Conservation (phyloP, 1,140 invertebrate species). For the Drosophila elegans region DNA sequence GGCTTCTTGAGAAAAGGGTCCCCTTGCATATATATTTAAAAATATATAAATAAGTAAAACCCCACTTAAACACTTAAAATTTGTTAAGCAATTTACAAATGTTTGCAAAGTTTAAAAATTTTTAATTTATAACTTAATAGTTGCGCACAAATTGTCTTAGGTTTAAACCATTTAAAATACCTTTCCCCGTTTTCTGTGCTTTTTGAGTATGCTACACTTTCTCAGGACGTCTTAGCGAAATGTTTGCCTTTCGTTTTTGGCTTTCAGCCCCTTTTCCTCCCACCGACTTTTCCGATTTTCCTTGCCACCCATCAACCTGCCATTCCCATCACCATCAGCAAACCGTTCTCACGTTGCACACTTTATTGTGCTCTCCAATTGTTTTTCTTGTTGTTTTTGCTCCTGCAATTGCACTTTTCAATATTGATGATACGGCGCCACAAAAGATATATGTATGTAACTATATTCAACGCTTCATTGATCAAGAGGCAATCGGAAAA, state of each 20-base stretch:
- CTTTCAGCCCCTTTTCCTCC: conserved; percentile 29
- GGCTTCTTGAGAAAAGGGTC: too few relatives aligned
- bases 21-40: too few relatives aligned
- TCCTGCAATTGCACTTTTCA: conserved; percentile 40
- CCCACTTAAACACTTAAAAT: too few relatives aligned
- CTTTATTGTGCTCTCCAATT: conserved; percentile 52
- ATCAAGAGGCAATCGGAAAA: conserved; percentile 47
- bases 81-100: too few relatives aligned
- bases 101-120: too few relatives aligned
- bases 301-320: background rate
- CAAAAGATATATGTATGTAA: conserved; percentile 44
- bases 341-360: conserved; percentile 50
- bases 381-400: conserved; percentile 35
- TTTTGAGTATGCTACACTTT: conserved; percentile 9
- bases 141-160: too few relatives aligned
- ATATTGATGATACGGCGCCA: conserved; percentile 49
- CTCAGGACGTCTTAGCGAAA: conserved; percentile 29
- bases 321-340: conserved; percentile 32
- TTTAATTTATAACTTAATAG: too few relatives aligned
- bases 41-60: too few relatives aligned
- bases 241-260: conserved; percentile 47
- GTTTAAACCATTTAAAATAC: background rate
- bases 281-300: background rate
- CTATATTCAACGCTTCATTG: conserved; percentile 59
- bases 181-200: background rate